Conservation (phyloP, 2,113 vertebrate genomes). For the Rhynchopsitta pachyrhyncha region DNA sequence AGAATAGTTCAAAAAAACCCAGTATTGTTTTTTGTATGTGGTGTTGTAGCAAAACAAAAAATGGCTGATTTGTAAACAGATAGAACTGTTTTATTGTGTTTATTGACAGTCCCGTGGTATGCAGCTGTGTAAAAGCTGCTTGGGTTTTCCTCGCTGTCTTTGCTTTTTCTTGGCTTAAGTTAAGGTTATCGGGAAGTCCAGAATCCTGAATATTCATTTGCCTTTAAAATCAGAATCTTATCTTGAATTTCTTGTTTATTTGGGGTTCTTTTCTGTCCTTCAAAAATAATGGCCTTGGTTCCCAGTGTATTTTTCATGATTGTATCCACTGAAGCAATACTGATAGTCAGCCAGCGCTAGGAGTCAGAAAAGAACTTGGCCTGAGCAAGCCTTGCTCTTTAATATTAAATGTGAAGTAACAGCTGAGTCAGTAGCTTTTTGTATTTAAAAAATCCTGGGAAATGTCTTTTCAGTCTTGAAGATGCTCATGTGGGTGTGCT, state of each 20-base stretch:
- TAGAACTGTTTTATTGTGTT: background rate
- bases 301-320: background rate
- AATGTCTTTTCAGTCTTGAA: background rate
- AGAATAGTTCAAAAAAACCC: background rate
- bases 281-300: background rate
- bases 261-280: background rate
- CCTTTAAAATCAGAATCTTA: background rate
- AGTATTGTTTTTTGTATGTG: background rate
- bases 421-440: background rate
- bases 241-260: background rate
- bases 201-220: background rate
- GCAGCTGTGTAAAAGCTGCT: background rate
- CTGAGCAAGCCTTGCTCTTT: background rate
- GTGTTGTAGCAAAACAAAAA: background rate
- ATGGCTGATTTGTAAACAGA: background rate
- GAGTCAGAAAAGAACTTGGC: background rate
- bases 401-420: background rate
- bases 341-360: background rate
- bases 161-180: background rate
- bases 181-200: background rate
- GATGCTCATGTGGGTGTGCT: background rate
- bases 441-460: background rate
- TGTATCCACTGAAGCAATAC: background rate
- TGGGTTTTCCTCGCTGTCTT: background rate
- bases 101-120: background rate